Evolutionary conservation across 2,888 invertebrate species (phyloP), one percentile per base, ranked within the genome.

Genomic region (Andrena praecox): DNA sequence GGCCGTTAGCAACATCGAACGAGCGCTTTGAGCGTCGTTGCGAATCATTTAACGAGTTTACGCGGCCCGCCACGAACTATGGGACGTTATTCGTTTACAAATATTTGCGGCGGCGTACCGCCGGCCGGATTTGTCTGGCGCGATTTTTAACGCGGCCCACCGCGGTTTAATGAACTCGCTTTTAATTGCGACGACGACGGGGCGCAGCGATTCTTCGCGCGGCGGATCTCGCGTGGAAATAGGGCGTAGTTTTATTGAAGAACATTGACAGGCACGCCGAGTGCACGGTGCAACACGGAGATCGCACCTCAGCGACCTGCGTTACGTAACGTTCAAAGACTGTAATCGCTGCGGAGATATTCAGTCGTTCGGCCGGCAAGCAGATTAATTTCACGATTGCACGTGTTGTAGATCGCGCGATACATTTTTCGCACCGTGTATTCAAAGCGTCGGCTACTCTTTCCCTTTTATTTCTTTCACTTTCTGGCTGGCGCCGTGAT

Each of bases 11-110:
- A 59, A 20, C 72, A 69, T 77, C 77, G 81, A 83, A 86, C 85
- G 86, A 89, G 87, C 84, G 85, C 89, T 88, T 73, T 87, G 89
- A 88, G 90, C 90, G 89, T 91, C 92, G 91, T 91, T 91, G 90
- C 91, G 90, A 92, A 92, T 92, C 91, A 88, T 89, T 90, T 89
- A 90, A 89, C 89, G 90, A 89, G 89, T 89, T 91, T 89, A 87
- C 87, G 82, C 82, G 66, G 84, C 60, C 85, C 2, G 42, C 72
- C 64, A n/a, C 64, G 56, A 80, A 83, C 70, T 81, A 74, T 74
- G 73, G 73, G 52, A 67, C 59, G 72, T 76, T 80, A 73, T 71
- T 82, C 80, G 59, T 69, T 72, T 64, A 33, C 76, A 76, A 82
- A 82, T 82, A 82, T 76, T 76, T 76, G 68, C 63, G 56, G 48